phyloP scores from a whole-genome alignment of 2,888 invertebrate genomes.

The Caenorhabditis sp. region DNA sequence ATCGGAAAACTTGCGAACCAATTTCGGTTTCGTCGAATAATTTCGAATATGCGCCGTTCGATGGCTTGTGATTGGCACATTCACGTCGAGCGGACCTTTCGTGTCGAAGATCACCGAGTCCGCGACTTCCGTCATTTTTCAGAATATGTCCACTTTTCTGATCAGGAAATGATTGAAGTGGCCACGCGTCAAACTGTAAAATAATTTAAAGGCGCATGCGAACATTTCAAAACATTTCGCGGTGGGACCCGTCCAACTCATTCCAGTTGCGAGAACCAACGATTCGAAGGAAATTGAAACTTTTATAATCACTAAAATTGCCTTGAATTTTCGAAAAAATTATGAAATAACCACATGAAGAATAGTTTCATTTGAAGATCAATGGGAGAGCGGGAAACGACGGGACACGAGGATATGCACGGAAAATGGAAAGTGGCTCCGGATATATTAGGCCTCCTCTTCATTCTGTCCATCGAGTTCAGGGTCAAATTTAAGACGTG shows the following conservation, averaged over 20 bases:
- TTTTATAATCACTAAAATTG: too few relatives aligned
- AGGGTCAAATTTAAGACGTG: slow-evolving; percentile 70
- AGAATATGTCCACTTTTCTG: neutral
- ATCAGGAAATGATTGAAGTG: neutral
- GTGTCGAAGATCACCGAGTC: slow-evolving; percentile 16
- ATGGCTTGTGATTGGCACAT: slow-evolving; percentile 52
- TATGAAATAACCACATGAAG: too few relatives aligned
- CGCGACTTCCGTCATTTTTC: slow-evolving; percentile 5
- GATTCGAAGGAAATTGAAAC: too few relatives aligned
- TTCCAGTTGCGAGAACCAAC: neutral
- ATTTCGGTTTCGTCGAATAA: slow-evolving; percentile 94
- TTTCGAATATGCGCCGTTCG: slow-evolving; percentile 83
- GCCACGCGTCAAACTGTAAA: neutral
- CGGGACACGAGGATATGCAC: too few relatives aligned
- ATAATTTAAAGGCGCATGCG: slow-evolving; percentile 7
- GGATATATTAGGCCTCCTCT: too few relatives aligned
- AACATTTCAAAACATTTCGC: neutral
- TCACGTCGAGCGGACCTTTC: slow-evolving; percentile 48
- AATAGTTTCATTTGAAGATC: too few relatives aligned
- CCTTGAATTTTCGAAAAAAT: too few relatives aligned
- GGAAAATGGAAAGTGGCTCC: too few relatives aligned
- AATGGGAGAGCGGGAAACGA: too few relatives aligned
- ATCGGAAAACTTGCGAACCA: slow-evolving; percentile 9
- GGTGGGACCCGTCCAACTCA: slow-evolving; percentile 12
- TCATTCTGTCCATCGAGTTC: slow-evolving; percentile 52